Conservation (phyloP, 37 sponge, comb jelly and placozoan genomes). For the Axinella damicornis region DNA sequence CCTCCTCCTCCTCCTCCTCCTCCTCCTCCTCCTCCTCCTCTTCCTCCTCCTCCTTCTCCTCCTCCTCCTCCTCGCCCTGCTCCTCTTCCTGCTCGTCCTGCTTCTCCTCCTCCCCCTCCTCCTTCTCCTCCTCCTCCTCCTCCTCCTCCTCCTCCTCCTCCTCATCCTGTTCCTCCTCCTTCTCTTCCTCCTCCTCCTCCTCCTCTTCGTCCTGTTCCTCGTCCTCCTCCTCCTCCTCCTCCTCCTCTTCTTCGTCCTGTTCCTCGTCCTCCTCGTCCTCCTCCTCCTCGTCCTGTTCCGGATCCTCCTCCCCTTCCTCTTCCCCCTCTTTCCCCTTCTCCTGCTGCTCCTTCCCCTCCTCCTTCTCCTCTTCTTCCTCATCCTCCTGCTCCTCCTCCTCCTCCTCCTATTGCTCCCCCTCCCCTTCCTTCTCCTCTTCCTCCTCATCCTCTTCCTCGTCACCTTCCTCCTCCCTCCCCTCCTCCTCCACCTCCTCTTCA, state of each 20-base stretch:
- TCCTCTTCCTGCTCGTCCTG: not conserved
- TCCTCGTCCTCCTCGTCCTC: not conserved
- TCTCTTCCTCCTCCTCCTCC: not conserved
- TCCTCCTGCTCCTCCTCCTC: too few relatives aligned
- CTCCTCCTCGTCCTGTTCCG: not conserved
- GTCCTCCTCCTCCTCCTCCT: not conserved
- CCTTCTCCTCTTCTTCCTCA: too few relatives aligned
- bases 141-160: too few relatives aligned
- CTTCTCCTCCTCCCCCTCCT: slow-evolving; percentile 3
- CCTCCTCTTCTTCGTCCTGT: not conserved
- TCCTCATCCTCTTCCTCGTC: too few relatives aligned
- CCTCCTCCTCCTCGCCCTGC: not conserved
- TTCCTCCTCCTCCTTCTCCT: slow-evolving; percentile 5
- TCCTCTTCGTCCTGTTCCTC: too few relatives aligned
- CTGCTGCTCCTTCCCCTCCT: not conserved
- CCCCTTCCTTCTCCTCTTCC: too few relatives aligned
- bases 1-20: not conserved
- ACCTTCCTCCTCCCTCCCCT: not conserved
- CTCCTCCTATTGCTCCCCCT: too few relatives aligned
- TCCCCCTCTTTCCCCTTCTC: not conserved
- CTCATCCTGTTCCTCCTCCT: too few relatives aligned
- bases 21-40: not conserved
- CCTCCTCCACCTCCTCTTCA: not conserved
- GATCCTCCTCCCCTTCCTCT: not conserved
- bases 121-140: slow-evolving; percentile 13